These are phyloP conservation scores for Spea multiplicata DNA, from an alignment of 2,113 vertebrate genomes.

Conservation along the genomic window DNA sequence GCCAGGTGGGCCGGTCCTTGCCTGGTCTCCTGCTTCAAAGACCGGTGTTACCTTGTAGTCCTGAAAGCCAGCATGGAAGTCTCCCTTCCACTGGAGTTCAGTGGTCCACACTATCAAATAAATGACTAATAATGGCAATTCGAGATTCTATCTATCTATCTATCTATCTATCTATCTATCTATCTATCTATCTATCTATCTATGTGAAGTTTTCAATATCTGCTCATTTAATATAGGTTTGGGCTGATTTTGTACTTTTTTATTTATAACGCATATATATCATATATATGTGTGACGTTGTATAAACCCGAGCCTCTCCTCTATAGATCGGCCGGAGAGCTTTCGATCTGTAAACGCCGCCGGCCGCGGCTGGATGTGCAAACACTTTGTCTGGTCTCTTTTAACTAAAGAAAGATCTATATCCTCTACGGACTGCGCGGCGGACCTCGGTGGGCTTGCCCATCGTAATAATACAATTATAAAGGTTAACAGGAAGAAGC, in stretches of 20 bases:
- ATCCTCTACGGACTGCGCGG: constrained; percentile 65
- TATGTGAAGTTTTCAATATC: background rate
- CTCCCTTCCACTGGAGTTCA: background rate
- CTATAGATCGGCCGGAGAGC: constrained; percentile 42
- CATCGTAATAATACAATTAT: constrained; percentile 77
- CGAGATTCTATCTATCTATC: background rate
- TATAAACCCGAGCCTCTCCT: no score
- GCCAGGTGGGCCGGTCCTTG: no score
- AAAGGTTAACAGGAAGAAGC: constrained; percentile 92
- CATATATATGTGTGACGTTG: no score
- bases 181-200: background rate
- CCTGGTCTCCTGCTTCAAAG: no score
- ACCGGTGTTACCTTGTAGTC: no score
- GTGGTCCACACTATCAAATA: constrained; percentile 47
- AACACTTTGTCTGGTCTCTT: constrained; percentile 63
- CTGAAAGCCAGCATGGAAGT: no score
- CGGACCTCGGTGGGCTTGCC: constrained; percentile 68
- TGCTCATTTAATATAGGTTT: no score
- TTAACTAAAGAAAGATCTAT: constrained; percentile 63
- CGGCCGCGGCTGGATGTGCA: constrained; percentile 50
- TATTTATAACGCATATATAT: no score
- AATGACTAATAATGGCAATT: constrained; percentile 10
- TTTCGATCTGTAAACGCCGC: constrained; percentile 32
- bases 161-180: no score
- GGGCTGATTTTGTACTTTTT: no score